Base-by-base conservation (phyloP, 23 tunicate species). In the Diplosoma virens region DNA sequence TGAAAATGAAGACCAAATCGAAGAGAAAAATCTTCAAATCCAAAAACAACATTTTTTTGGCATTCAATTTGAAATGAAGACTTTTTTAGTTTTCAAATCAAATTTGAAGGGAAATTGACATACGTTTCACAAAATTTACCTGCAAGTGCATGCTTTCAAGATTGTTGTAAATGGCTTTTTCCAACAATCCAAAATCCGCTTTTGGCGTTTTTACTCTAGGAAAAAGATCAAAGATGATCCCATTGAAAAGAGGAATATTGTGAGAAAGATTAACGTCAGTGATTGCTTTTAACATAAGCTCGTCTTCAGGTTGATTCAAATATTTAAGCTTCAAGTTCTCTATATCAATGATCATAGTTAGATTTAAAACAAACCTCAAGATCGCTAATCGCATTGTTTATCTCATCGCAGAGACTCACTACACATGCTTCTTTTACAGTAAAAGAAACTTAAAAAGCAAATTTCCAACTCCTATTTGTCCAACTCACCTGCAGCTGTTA, bases 211-310 rank as follows among this genome's bases (percentile, higher is more conserved):
- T 93, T 11, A 95, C 80, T 33, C 97, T 97, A 33, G 99, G 99
- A 58, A 95, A 95, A 35, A 95, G 72, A 67, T 95, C 99, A 7
- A 82, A 75, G 32, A 95, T 89, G 34, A 92, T 66, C 16, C 99
- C 99, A 53, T 87, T 52, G 66, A 95, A 95, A 6, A 95, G 82
- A 6, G 96, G 96, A 0, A 95, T 93, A 63, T 95, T 97, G 30
- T 95, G 98, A 36, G 96, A 89, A 3, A 95, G 75, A 71, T 95
- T 95, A 67, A 95, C 89, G 58, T 95, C 99, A 37, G 95, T 91
- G 47, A 95, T 86, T 23, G 99, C 99, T 77, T 93, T 75, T 32
- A 76, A 61, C 96, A 89, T 89, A 18, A 89, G 70, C 60, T 89
- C 96, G 37, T 82, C 88, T 72, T 89, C 96, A 22, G 71, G 88